phyloP scores from a whole-genome alignment of 1,140 invertebrate species.

The Lethocerus indicus region DNA sequence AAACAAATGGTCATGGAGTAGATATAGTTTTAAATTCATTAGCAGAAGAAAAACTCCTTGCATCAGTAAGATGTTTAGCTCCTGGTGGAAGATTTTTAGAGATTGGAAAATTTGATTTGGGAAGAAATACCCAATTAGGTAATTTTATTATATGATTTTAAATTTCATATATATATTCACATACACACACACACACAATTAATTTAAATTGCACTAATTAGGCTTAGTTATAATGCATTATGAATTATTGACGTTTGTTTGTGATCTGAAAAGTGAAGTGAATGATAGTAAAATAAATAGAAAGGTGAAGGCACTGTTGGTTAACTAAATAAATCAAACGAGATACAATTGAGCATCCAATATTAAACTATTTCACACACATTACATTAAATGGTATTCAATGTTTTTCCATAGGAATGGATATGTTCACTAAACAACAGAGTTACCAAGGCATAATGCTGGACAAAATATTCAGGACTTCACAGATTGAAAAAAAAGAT shows the following conservation, averaged over 20 bases:
- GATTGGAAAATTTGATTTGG: constrained; percentile 53
- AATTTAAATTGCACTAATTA: no score
- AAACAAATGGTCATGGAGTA: constrained; percentile 46
- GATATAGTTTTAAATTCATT: constrained; percentile 64
- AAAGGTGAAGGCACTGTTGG: no score
- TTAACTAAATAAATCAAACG: no score
- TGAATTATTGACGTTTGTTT: no score
- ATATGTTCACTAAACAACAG: constrained; percentile 64
- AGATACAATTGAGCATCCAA: no score
- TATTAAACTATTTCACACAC: no score
- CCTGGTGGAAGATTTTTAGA: constrained; percentile 49
- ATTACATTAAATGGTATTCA: no score
- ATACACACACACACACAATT: no score
- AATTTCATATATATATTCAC: no score
- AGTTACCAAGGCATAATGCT: constrained; percentile 78
- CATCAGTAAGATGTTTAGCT: constrained; percentile 37
- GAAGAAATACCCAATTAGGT: constrained; percentile 43
- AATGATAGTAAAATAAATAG: no score
- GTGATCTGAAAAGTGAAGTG: no score
- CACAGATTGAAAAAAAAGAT: constrained; percentile 22
- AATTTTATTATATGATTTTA: constrained; percentile 4
- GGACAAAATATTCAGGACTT: constrained; percentile 39
- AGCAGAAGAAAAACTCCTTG: constrained; percentile 54
- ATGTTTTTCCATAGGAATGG: constrained; percentile 22
- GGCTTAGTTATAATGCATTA: no score